These are phyloP conservation scores for Palythoa grandiflora DNA, from an alignment of 92 coral and sea anemone genomes.

Conservation along the genomic window DNA sequence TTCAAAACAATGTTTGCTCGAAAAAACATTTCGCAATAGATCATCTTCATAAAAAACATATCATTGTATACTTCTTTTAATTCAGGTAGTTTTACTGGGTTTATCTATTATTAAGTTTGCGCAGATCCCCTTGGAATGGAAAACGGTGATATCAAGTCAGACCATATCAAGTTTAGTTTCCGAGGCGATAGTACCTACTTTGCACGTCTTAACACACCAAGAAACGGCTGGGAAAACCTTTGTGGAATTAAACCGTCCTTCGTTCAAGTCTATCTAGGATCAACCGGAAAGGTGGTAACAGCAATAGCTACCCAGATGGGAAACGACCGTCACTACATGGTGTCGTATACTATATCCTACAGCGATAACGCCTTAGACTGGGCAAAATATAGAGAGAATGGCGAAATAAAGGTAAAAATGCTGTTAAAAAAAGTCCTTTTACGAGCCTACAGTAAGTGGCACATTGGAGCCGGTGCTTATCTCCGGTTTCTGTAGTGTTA, in stretches of 20 bases:
- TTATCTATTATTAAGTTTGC: background rate
- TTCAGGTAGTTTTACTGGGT: background rate
- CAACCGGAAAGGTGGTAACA: slow-evolving; percentile 22
- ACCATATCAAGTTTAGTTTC: background rate
- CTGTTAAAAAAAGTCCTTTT: too few species aligned
- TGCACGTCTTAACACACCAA: slow-evolving; percentile 5
- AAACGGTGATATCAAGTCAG: slow-evolving; percentile 7
- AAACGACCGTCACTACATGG: background rate
- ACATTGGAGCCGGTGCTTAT: too few species aligned
- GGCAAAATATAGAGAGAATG: slow-evolving; percentile 25
- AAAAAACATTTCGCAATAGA: too few species aligned
- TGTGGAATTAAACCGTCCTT: background rate
- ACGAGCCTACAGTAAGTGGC: too few species aligned
- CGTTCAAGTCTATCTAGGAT: slow-evolving; percentile 32
- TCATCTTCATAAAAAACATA: too few species aligned
- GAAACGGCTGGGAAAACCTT: background rate
- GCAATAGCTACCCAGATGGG: slow-evolving; percentile 23
- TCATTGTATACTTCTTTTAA: too few species aligned
- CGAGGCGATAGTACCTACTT: background rate
- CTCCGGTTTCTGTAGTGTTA: too few species aligned
- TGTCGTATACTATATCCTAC: slow-evolving; percentile 19
- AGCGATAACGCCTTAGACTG: slow-evolving; percentile 20
- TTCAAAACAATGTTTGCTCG: too few species aligned
- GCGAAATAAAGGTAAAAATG: slow-evolving; percentile 15
- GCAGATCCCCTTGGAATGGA: slow-evolving; percentile 48